Conservation (phyloP, 2,113 vertebrate species). For the Aplodontia rufa region DNA sequence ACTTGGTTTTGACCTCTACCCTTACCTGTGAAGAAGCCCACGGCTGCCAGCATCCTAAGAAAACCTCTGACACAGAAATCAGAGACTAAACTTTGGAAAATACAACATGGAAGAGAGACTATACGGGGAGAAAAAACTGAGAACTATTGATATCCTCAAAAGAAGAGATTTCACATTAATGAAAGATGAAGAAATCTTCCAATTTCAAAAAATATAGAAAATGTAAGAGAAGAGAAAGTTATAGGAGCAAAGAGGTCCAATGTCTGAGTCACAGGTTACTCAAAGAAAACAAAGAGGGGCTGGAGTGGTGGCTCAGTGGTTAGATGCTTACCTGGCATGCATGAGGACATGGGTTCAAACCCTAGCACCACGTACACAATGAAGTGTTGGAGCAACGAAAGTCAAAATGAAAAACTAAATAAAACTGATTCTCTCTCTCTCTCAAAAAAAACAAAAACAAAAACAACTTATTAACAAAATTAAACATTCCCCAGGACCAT, state of each 20-base stretch:
- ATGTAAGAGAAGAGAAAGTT: background rate
- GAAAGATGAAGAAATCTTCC: background rate
- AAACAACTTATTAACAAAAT: background rate
- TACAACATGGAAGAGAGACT: background rate
- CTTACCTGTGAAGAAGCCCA: background rate
- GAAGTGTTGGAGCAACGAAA: too few relatives aligned
- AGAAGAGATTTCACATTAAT: background rate
- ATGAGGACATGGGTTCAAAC: too few relatives aligned
- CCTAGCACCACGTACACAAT: too few relatives aligned
- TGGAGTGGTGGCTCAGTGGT: too few relatives aligned
- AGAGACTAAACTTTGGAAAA: background rate
- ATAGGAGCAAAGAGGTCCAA: background rate
- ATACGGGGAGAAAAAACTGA: background rate
- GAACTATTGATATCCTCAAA: background rate
- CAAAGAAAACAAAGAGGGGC: background rate
- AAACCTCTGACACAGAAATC: background rate
- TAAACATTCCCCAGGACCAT: background rate
- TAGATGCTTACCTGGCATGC: too few relatives aligned
- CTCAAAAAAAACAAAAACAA: background rate
- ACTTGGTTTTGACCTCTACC: background rate
- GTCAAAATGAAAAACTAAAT: too few relatives aligned
- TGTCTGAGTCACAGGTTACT: background rate
- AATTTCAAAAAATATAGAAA: background rate
- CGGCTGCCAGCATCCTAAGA: background rate
- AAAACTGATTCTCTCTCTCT: too few relatives aligned